Conservation (phyloP, 2,888 invertebrate species). For the Hyalella azteca region DNA sequence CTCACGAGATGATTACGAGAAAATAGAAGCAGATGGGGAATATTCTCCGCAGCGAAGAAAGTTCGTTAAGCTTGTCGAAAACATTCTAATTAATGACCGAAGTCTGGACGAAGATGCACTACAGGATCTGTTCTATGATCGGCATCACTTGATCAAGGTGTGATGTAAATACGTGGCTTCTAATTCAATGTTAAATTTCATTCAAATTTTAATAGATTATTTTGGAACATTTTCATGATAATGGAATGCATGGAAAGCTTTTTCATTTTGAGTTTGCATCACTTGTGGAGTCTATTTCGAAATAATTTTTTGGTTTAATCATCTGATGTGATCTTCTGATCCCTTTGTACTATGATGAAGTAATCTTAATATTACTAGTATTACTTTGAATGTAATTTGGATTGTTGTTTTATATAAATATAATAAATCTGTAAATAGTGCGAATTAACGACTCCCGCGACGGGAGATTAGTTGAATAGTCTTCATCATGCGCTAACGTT, state of each 20-base stretch:
- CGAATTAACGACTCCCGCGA: no score
- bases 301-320: neutral
- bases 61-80: no score
- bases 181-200: neutral
- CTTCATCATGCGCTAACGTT: no score
- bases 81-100: neutral
- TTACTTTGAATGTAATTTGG: no score
- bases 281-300: neutral
- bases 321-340: neutral
- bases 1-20: neutral
- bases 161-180: no score
- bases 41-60: neutral
- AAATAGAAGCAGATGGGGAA: neutral
- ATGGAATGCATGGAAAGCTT: no score
- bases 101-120: neutral
- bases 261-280: neutral
- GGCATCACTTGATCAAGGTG: neutral
- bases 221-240: no score
- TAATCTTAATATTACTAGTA: no score
- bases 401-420: no score
- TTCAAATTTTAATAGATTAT: neutral
- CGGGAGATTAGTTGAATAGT: no score
- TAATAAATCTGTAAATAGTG: no score
- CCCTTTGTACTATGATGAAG: no score
- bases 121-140: neutral